Percentiles rank a stretch among this genome's conserved stretches.
Conservation (phyloP, 2,888 invertebrate genomes). For the Trilocha varians region DNA sequence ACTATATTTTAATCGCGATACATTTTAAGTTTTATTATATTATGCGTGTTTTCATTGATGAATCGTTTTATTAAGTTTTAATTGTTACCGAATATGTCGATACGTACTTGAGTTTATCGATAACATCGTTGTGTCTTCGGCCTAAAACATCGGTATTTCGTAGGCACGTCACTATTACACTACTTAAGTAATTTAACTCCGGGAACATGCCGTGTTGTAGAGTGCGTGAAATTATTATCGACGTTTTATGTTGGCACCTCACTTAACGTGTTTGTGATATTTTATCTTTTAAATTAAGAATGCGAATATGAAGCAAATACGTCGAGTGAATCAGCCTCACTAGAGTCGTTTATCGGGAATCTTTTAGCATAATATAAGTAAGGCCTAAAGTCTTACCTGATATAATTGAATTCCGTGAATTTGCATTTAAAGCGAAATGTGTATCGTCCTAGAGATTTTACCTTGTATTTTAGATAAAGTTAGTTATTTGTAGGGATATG, state of each 20-base stretch:
- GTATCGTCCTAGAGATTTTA: constrained; percentile 71
- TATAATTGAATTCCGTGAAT: constrained; percentile 72
- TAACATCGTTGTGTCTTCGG: constrained; percentile 17
- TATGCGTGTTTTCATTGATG: constrained; percentile 63
- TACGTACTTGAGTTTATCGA: constrained; percentile 18
- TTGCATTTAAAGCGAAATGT: constrained; percentile 72
- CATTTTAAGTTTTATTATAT: constrained; percentile 45
- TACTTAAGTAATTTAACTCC: constrained; percentile 6
- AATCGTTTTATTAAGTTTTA: constrained; percentile 55
- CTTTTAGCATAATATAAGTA: constrained; percentile 66
- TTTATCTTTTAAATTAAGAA: no score
- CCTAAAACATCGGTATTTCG: constrained; percentile 25
- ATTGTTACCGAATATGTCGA: constrained; percentile 67
- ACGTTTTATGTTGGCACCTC: constrained; percentile 22
- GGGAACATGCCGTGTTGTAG: neutral
- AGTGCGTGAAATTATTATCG: neutral
- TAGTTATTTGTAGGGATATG: constrained; percentile 53
- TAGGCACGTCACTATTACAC: constrained; percentile 10
- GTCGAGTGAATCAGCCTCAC: no score
- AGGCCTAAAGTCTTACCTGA: constrained; percentile 52
- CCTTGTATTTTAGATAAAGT: constrained; percentile 63
- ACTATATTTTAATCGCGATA: constrained; percentile 55
- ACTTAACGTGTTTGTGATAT: no score
- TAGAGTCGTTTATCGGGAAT: constrained; percentile 43
- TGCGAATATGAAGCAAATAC: no score